phyloP scores from a whole-genome alignment of 2,888 invertebrate species.

The Petrophora chlorosata region DNA sequence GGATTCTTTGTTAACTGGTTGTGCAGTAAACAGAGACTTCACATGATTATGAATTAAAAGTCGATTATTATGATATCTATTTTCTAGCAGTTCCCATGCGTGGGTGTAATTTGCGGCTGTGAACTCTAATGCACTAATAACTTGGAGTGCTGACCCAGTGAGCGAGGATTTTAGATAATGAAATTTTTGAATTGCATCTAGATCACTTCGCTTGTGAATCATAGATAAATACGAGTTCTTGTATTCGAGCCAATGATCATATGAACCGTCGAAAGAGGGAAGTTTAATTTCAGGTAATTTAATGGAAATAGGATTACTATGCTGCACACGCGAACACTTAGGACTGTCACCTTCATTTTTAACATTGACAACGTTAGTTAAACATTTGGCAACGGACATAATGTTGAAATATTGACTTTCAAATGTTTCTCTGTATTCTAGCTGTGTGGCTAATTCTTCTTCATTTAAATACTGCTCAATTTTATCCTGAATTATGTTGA shows the following conservation, averaged over 20 bases:
- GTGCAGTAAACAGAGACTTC: slow-evolving; percentile 1
- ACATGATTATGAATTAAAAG: neutral
- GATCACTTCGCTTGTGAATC: slow-evolving; percentile 22
- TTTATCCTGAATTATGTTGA: slow-evolving; percentile 7
- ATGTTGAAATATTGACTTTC: slow-evolving; percentile 18
- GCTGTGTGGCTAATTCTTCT: slow-evolving; percentile 1
- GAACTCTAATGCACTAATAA: slow-evolving; percentile 29
- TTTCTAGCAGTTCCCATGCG: slow-evolving; percentile 27
- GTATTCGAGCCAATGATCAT: slow-evolving; percentile 34
- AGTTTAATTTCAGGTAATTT: slow-evolving; percentile 28
- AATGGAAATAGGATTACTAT: slow-evolving; percentile 2
- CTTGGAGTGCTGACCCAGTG: slow-evolving; percentile 17
- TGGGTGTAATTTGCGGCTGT: slow-evolving; percentile 21
- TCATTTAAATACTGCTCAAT: slow-evolving; percentile 9
- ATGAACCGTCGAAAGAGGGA: slow-evolving; percentile 31
- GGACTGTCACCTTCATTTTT: neutral
- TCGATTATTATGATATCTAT: slow-evolving; percentile 10
- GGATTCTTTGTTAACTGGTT: slow-evolving; percentile 21
- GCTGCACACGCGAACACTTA: neutral
- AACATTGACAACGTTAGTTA: neutral
- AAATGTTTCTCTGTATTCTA: slow-evolving; percentile 23
- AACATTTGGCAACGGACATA: slow-evolving; percentile 16
- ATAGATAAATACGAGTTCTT: slow-evolving; percentile 26
- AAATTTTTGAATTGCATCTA: slow-evolving; percentile 30
- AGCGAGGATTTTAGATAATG: slow-evolving; percentile 31